phyloP scores from a whole-genome alignment of 2,113 vertebrate genomes.

The Centropus unirufus region DNA sequence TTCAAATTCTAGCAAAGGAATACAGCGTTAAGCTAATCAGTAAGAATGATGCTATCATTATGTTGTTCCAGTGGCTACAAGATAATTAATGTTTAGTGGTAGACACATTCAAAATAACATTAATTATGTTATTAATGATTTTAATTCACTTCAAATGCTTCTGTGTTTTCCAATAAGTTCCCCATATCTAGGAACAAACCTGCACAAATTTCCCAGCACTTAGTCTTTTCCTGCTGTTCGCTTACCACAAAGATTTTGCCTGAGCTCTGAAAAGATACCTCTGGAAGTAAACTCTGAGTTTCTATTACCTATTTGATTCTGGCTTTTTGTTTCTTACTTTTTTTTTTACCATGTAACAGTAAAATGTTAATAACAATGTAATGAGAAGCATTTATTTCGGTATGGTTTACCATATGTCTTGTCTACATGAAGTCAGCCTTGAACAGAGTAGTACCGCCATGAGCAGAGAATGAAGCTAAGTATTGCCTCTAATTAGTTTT shows the following conservation, averaged over 20 bases:
- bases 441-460: not conserved
- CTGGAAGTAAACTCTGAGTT: conserved; percentile 30
- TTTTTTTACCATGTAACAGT: not conserved
- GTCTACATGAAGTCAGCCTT: not conserved
- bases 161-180: conserved; percentile 50
- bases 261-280: conserved; percentile 7
- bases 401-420: not conserved
- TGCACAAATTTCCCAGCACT: not conserved
- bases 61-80: conserved; percentile 63
- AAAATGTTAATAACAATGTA: conserved; percentile 57
- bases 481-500: not conserved
- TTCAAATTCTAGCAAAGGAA: conserved; percentile 52
- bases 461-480: conserved; percentile 14
- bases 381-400: conserved; percentile 38
- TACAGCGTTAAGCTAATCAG: conserved; percentile 22
- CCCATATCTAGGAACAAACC: conserved; percentile 38
- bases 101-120: conserved; percentile 72
- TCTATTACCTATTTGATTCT: conserved; percentile 12
- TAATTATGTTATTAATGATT: conserved; percentile 79
- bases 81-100: conserved; percentile 74
- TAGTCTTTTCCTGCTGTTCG: conserved; percentile 17
- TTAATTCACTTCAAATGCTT: conserved; percentile 71
- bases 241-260: conserved; percentile 37
- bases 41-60: conserved; percentile 67
- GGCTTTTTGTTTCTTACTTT: not conserved